Evolutionary conservation across 2,888 invertebrate genomes (phyloP), one percentile per base, ranked within the genome.

Genomic region (Octonoba sinensis): DNA sequence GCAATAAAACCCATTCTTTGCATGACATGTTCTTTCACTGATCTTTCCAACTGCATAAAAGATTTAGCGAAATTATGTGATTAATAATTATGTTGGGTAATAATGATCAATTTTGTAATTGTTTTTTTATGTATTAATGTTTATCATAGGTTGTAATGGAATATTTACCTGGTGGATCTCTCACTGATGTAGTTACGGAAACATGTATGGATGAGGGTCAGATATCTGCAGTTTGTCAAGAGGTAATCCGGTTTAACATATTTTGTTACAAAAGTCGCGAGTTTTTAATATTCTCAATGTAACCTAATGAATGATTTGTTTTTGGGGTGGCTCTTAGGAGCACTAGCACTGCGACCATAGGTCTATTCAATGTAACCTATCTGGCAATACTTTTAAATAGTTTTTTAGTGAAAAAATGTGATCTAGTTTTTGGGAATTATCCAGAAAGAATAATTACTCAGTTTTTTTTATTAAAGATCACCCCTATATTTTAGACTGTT

Each of bases 111-210:
- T 57, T n/a, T n/a, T 57, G 15, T 8, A 16, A 27, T 60, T 1
- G 3, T 60, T 57, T 27, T 27, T 3, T 18, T 59, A 51, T 6
- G 15, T 18, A 4, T 54, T 54, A 4, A 20, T 44, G n/a, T 54
- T 46, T 51, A 20, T 70, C 44, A 36, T 12, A 83, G 83, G 97
- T 91, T 49, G 81, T 86, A 13, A 86, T 86, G 86, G 86, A 86
- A 66, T 92, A 96, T 74, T 91, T 99, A 82, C 95, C 96, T 86
- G 96, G 98, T 4, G 99, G 99, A 0, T 96, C 97, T 11, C 90
- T 99, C 64, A 99, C 99, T 0, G 97, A 98, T 88, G 98, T 99
- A 0, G 98, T 98, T 54, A 97, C 96, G 0, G 97, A 98, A 89
- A 97, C 97, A 0, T 93, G 97, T 12, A 95, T 99, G 95, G 96